Percentiles rank a stretch among this genome's conserved stretches.
Conservation (phyloP, 1,140 invertebrate species). For the Heliothis virescens region DNA sequence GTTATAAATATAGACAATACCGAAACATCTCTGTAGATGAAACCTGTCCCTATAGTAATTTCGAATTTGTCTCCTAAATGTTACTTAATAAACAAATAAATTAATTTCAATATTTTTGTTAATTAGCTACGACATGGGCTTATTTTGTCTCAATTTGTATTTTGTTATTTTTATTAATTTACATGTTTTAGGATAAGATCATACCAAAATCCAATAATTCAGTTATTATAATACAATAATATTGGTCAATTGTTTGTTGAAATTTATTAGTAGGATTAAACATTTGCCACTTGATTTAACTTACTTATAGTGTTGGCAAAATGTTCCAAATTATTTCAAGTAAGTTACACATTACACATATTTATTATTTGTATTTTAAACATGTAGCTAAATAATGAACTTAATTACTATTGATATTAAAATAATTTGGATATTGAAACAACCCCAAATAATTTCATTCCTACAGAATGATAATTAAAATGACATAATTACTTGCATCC, state of each 20-base stretch:
- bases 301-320: not conserved
- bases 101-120: not conserved
- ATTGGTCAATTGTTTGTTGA: too few species aligned
- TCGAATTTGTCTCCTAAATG: not conserved
- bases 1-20: too few species aligned
- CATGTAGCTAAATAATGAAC: too few species aligned
- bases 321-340: conserved; percentile 3
- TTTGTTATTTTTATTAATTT: not conserved
- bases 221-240: not conserved
- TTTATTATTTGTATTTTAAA: not conserved
- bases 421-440: not conserved
- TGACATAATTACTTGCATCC: not conserved
- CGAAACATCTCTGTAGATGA: not conserved
- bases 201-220: conserved; percentile 23
- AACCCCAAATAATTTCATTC: not conserved
- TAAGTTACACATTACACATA: not conserved
- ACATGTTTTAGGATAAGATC: not conserved
- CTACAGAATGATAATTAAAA: conserved; percentile 4
- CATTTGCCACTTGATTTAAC: not conserved
- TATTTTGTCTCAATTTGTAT: conserved; percentile 4
- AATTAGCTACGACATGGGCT: not conserved
- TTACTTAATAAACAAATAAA: not conserved
- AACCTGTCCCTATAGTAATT: not conserved
- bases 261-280: too few species aligned
- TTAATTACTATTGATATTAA: not conserved